phyloP scores from a whole-genome alignment of 2,113 vertebrate genomes.

The Glaucidium brasilianum region DNA sequence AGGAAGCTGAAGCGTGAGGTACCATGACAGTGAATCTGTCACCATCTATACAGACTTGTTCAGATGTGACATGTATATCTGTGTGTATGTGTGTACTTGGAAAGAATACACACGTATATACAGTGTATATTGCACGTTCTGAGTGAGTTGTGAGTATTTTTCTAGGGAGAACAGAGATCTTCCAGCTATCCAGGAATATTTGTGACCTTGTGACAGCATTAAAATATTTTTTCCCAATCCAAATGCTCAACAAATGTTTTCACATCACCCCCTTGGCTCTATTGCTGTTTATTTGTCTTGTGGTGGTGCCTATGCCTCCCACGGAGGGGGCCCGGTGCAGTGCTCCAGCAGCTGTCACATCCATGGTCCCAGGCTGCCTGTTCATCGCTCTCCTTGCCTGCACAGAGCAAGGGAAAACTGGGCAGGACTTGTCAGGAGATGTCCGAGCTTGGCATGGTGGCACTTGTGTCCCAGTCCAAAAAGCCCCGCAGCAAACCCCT shows the following conservation, averaged over 20 bases:
- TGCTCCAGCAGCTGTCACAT: neutral
- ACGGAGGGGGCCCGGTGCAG: accelerated
- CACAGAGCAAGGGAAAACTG: accelerated
- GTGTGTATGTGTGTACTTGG: neutral
- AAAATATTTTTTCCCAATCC: neutral
- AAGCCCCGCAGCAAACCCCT: neutral
- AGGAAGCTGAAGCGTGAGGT: neutral
- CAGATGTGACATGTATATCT: neutral
- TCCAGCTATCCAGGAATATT: neutral
- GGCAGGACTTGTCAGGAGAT: neutral
- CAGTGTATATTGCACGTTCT: neutral
- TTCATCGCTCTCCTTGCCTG: neutral
- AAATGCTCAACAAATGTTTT: neutral
- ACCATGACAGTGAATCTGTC: neutral
- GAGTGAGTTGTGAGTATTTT: neutral
- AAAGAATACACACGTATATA: neutral
- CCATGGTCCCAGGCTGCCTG: neutral
- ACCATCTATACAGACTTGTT: neutral
- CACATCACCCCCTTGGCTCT: neutral
- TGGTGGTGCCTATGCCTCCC: neutral
- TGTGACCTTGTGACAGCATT: neutral
- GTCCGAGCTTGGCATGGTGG: neutral
- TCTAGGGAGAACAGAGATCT: neutral
- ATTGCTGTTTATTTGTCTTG: neutral
- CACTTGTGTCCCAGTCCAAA: neutral